Base-by-base conservation (phyloP, 2,888 invertebrate genomes). In the Sabatieria punctata region DNA sequence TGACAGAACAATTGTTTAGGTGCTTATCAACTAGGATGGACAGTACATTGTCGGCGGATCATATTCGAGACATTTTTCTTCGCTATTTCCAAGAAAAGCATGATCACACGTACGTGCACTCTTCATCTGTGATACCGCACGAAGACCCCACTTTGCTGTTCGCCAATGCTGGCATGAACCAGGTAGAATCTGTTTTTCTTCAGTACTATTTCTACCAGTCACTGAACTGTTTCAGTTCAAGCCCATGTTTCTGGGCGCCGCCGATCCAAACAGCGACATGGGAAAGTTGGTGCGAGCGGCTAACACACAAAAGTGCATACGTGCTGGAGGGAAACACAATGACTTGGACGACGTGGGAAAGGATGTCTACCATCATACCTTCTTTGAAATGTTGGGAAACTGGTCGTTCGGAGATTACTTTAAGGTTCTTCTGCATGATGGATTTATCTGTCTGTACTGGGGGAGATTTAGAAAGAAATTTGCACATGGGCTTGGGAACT, bases 401-500 rank as follows among this genome's bases (percentile, higher is more conserved):
- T 99, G 97, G 97, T 97, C 95, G 0, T 99, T 97, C 72, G 95
- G 95, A n/a, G 93, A 97, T 69, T 99, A 95, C 66, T 99, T 97
- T 68, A 97, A 97, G 71, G 78, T 77, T 35, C 18, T n/a, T n/a
- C n/a, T 13, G 23, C 23, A n/a, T n/a, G n/a, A n/a, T n/a, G n/a
- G n/a, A n/a, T n/a, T 50, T n/a, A 27, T 18, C n/a, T 33, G 11
- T 27, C 13, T 33, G 11, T 13, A 33, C 33, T n/a, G 33, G n/a
- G n/a, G n/a, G 13, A 33, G 11, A 62, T 64, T 33, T 59, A 78
- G 76, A 82, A 81, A 69, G 95, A 99, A 72, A 81, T 89, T 52
- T 93, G 93, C 71, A 60, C 77, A 0, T 95, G 95, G 95, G 88
- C 95, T 35, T 97, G 93, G 93, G 86, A 95, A 67, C 78, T 91